Evolutionary conservation across 2,888 invertebrate genomes (phyloP).

Genomic region (Napeogenes inachia): DNA sequence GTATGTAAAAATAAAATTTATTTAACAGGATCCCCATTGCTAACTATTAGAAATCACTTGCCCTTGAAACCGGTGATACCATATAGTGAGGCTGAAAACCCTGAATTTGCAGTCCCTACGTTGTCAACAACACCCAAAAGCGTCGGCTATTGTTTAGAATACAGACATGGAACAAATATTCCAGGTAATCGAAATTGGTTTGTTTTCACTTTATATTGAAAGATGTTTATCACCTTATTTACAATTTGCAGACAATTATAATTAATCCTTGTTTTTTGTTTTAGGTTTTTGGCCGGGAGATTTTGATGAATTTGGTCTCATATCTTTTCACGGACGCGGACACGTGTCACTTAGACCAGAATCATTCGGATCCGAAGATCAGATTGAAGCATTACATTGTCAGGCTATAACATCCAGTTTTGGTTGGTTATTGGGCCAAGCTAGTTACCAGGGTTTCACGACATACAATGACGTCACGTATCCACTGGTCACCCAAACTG

Average conservation of each 20-base stretch:
- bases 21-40: constrained; percentile 74
- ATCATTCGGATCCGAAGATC: constrained; percentile 73
- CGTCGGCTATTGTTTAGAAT: constrained; percentile 75
- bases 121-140: constrained; percentile 79
- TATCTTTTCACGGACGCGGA: constrained; percentile 84
- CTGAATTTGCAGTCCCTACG: constrained; percentile 76
- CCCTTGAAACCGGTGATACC: constrained; percentile 83
- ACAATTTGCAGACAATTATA: no score
- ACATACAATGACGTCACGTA: constrained; percentile 93
- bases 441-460: constrained; percentile 92
- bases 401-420: constrained; percentile 89
- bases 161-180: constrained; percentile 83
- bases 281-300: constrained; percentile 92
- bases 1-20: neutral
- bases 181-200: constrained; percentile 76
- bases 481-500: constrained; percentile 91
- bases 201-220: neutral
- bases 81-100: constrained; percentile 74
- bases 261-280: constrained; percentile 31
- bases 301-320: constrained; percentile 83
- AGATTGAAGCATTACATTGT: constrained; percentile 81
- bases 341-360: constrained; percentile 72
- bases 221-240: no score
- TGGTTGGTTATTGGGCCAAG: constrained; percentile 87
- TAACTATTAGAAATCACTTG: constrained; percentile 82